Percentiles rank a stretch among this genome's conserved stretches.
phyloP scores from a whole-genome alignment of 2,797 vertebrate genomes.

The Anabacerthia variegaticeps region DNA sequence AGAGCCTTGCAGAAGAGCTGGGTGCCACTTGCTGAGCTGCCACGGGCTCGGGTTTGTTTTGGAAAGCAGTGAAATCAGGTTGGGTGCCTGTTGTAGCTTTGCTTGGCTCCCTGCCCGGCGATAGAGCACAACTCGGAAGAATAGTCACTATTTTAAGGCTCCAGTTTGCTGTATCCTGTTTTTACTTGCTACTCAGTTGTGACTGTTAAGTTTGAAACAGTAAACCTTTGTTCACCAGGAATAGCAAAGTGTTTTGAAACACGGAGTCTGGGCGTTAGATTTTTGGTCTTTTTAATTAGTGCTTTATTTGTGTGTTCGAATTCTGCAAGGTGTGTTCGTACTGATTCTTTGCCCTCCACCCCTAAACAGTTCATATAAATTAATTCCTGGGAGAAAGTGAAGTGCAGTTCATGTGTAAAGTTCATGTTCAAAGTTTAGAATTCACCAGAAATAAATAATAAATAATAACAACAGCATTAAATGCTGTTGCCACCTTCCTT shows the following conservation, averaged over 20 bases:
- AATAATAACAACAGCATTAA: neutral
- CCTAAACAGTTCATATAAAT: fast-evolving
- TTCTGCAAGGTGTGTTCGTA: neutral
- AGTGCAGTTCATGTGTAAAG: neutral
- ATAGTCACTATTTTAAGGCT: slow-evolving; percentile 52
- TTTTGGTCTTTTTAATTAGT: neutral
- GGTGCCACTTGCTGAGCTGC: slow-evolving; percentile 3
- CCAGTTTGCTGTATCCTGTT: slow-evolving; percentile 61
- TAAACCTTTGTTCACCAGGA: slow-evolving; percentile 48
- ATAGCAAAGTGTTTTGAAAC: slow-evolving; percentile 41
- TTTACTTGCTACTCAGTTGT: slow-evolving; percentile 51
- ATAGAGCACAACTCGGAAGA: slow-evolving; percentile 25
- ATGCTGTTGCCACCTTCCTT: neutral
- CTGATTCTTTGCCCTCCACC: neutral
- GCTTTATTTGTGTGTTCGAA: neutral
- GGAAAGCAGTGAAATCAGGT: neutral
- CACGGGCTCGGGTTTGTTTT: neutral
- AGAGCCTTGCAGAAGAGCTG: neutral
- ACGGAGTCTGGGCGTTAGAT: neutral
- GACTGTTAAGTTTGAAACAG: slow-evolving; percentile 52
- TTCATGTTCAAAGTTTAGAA: neutral
- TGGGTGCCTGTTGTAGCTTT: neutral
- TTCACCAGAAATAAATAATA: neutral
- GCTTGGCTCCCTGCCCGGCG: slow-evolving; percentile 30
- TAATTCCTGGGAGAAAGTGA: neutral